phyloP scores from a whole-genome alignment of 2,888 invertebrate genomes.

The Mesorhabditis spiculigera region DNA sequence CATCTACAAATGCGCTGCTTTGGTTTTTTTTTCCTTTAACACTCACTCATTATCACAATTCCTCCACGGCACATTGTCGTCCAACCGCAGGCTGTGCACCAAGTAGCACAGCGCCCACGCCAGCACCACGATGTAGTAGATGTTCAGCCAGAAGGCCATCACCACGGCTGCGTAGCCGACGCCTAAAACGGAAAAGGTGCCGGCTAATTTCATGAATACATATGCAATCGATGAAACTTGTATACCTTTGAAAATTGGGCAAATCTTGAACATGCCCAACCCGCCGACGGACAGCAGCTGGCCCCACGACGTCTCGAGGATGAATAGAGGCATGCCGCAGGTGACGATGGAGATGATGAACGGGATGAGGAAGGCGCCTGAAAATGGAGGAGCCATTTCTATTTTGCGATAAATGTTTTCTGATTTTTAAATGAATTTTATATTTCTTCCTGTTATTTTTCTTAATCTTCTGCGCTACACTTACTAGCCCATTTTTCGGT shows the following conservation, averaged over 20 bases:
- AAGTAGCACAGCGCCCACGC: constrained; percentile 98
- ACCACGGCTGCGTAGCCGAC: constrained; percentile 97
- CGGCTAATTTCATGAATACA: background rate
- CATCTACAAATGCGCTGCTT: constrained; percentile 67
- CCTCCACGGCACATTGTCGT: constrained; percentile 54
- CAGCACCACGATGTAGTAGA: constrained; percentile 95
- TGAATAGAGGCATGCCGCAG: constrained; percentile 97
- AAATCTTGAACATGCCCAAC: constrained; percentile 92
- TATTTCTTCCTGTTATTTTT: too few relatives aligned
- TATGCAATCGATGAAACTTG: background rate
- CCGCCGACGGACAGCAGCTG: constrained; percentile 97
- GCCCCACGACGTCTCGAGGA: constrained; percentile 92
- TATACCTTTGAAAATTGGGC: constrained; percentile 93
- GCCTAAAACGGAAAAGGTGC: constrained; percentile 65
- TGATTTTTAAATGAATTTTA: too few relatives aligned
- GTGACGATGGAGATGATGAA: constrained; percentile 88
- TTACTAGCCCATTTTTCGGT: too few relatives aligned
- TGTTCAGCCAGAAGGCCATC: constrained; percentile 99
- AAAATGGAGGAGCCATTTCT: too few relatives aligned
- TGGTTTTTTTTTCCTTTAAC: background rate
- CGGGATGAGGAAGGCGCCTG: constrained; percentile 92
- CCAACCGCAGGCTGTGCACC: constrained; percentile 63
- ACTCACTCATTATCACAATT: constrained; percentile 45
- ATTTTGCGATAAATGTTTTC: too few relatives aligned
- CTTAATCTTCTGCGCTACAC: too few relatives aligned